Conservation (phyloP, 2,113 vertebrate species). For the Raja brachyura region DNA sequence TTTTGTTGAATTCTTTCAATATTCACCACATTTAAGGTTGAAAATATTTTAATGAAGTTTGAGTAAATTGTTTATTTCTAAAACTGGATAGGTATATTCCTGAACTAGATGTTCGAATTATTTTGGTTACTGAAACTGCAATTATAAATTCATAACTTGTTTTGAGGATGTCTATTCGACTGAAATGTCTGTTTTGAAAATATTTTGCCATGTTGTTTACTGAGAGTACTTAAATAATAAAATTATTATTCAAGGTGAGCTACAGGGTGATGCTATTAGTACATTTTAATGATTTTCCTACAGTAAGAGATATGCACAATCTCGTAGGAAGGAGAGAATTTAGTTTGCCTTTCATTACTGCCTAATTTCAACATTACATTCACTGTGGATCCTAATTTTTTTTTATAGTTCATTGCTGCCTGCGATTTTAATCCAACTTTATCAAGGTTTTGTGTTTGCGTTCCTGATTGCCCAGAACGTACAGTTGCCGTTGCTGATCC, state of each 20-base stretch:
- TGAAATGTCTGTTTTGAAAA: not conserved
- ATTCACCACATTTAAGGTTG: not conserved
- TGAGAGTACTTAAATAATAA: not conserved
- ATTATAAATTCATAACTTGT: slow-evolving; percentile 32
- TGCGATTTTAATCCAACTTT: not conserved
- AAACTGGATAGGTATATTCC: not conserved
- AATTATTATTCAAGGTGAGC: not conserved
- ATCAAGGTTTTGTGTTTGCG: not conserved
- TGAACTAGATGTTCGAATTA: slow-evolving; percentile 18
- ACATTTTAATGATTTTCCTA: too few species aligned
- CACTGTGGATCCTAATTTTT: not conserved
- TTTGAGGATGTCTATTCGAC: slow-evolving; percentile 14
- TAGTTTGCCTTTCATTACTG: not conserved
- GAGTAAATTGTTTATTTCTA: not conserved
- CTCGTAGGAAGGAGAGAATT: not conserved
- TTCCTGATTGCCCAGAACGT: not conserved
- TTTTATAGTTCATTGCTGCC: not conserved
- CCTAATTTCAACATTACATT: not conserved
- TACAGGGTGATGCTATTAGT: not conserved
- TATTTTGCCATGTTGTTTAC: not conserved
- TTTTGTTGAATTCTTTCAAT: not conserved
- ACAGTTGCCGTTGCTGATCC: too few species aligned
- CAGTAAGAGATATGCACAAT: not conserved
- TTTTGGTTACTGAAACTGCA: not conserved
- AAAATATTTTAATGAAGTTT: not conserved